phyloP scores from a whole-genome alignment of 64 coral and sea anemone genomes.

The Hydrozoanthus tunicans region DNA sequence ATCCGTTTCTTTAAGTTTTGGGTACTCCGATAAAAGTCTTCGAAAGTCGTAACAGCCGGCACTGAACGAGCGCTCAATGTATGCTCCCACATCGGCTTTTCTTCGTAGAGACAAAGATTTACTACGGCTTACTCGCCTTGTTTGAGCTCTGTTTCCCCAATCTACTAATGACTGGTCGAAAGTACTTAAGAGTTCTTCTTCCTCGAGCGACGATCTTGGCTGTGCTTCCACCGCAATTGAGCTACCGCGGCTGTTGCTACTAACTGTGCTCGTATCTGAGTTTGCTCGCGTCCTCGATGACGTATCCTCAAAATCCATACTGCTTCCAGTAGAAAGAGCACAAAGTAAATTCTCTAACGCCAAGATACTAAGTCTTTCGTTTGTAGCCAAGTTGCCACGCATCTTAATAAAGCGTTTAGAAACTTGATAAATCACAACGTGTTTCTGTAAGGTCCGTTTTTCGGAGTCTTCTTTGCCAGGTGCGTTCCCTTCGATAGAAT shows the following conservation, averaged over 20 bases:
- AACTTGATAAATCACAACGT: neutral
- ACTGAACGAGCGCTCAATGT: conserved; percentile 34
- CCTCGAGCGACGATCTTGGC: conserved; percentile 15
- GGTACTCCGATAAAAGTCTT: neutral
- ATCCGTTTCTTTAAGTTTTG: conserved; percentile 34
- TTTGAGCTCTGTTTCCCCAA: conserved; percentile 40
- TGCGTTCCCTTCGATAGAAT: neutral
- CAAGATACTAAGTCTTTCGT: conserved; percentile 28
- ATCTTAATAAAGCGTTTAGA: conserved; percentile 9
- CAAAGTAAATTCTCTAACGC: conserved; percentile 31
- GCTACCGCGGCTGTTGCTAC: neutral
- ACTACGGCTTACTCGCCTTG: neutral
- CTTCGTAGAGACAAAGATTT: conserved; percentile 18
- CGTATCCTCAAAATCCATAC: conserved; percentile 11
- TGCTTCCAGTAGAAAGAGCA: conserved; percentile 43
- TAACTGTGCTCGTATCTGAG: neutral
- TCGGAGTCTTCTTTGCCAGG: neutral
- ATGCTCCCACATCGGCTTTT: neutral
- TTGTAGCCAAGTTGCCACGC: conserved; percentile 14
- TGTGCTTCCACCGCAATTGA: conserved; percentile 10
- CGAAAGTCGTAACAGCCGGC: conserved; percentile 10
- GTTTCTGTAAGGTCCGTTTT: neutral
- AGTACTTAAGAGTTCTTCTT: conserved; percentile 44
- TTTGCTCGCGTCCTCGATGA: neutral
- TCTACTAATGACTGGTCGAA: conserved; percentile 35